A percentile compares a stretch with the other conserved stretches of the same genome.
These are phyloP conservation scores for Epinotia bilunana DNA, from an alignment of 2,888 invertebrate species.

Conservation along the genomic window DNA sequence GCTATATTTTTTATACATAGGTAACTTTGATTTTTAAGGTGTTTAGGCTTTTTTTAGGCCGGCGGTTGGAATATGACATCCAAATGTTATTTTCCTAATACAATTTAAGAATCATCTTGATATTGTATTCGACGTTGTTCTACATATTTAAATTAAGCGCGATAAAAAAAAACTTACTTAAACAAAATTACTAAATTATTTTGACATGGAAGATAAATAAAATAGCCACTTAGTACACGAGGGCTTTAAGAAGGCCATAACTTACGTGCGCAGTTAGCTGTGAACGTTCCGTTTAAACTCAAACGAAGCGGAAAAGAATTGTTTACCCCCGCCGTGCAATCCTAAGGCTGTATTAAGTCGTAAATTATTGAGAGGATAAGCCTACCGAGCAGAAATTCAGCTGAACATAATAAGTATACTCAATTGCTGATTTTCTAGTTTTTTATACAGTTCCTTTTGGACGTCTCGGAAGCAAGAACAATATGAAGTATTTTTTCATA, in stretches of 20 bases:
- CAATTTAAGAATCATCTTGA: no score
- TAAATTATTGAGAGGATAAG: conserved; percentile 33
- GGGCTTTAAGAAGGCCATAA: conserved; percentile 27
- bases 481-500: no score
- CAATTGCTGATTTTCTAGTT: not conserved
- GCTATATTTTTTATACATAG: no score
- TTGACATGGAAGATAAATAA: conserved; percentile 6
- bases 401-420: conserved; percentile 5
- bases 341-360: conserved; percentile 27
- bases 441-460: not conserved
- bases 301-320: conserved; percentile 29
- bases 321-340: conserved; percentile 22
- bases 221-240: not conserved
- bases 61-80: no score
- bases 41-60: no score
- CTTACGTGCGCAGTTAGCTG: conserved; percentile 27
- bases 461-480: not conserved
- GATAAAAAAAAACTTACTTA: not conserved
- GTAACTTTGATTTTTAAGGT: no score
- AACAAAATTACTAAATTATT: not conserved
- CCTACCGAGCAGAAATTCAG: conserved; percentile 12
- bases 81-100: no score
- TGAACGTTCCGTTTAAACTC: conserved; percentile 30
- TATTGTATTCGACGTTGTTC: no score
- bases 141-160: not conserved